Evolutionary conservation across 2,113 vertebrate species (phyloP).

Genomic region (Lathamus discolor): DNA sequence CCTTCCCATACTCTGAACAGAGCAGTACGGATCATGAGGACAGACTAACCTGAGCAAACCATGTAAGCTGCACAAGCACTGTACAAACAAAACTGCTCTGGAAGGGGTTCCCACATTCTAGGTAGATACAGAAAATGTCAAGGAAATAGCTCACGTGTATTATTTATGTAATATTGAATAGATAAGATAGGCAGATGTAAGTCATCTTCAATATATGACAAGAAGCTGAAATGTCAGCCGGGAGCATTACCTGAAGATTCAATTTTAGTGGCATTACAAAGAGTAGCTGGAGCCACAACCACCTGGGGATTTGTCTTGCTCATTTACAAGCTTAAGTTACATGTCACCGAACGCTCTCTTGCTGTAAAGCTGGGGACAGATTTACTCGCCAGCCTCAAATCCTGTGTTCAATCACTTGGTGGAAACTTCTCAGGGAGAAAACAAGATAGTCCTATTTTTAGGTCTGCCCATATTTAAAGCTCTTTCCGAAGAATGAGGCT

Average conservation of each 20-base stretch:
- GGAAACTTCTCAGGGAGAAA: neutral
- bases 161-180: neutral
- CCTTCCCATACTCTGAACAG: neutral
- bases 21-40: neutral
- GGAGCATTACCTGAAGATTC: neutral
- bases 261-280: neutral
- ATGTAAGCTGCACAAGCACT: neutral
- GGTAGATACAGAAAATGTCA: neutral
- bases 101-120: neutral
- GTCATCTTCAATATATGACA: fast-evolving
- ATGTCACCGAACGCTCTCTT: neutral
- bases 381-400: neutral
- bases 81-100: neutral
- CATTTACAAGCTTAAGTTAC: neutral
- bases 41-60: neutral
- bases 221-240: neutral
- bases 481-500: neutral
- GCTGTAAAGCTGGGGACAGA: neutral
- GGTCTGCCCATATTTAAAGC: conserved; percentile 47
- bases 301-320: neutral
- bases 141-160: neutral
- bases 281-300: neutral
- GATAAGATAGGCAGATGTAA: neutral
- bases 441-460: conserved; percentile 52
- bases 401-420: neutral